These are phyloP conservation scores for Nasonovia ribisnigri DNA, from an alignment of 2,888 invertebrate species.

Conservation along the genomic window DNA sequence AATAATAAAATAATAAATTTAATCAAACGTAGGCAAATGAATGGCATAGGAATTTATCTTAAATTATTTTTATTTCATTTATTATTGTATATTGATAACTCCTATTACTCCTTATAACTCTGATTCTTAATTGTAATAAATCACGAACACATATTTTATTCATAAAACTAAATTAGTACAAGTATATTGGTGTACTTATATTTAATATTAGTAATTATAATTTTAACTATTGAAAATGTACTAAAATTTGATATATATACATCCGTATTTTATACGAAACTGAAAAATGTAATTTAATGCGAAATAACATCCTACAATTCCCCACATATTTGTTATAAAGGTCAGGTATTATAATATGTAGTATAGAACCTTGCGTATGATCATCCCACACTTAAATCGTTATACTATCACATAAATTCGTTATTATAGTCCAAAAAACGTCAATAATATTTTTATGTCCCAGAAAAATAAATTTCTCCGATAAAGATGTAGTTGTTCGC, in stretches of 20 bases:
- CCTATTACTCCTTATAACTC: too few relatives aligned
- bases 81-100: background rate
- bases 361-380: constrained; percentile 11
- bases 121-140: too few relatives aligned
- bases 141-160: background rate
- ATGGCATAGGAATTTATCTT: background rate
- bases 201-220: too few relatives aligned
- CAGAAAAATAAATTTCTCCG: constrained; percentile 24
- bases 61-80: background rate
- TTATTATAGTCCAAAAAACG: background rate
- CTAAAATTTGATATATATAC: background rate
- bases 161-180: background rate
- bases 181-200: background rate
- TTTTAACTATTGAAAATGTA: background rate
- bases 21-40: background rate
- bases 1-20: background rate
- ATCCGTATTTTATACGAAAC: background rate
- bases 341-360: background rate
- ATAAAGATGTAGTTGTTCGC: background rate
- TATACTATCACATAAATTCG: background rate
- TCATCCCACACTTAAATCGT: constrained; percentile 28
- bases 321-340: background rate
- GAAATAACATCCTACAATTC: background rate
- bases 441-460: background rate
- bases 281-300: background rate